Conservation (phyloP, 2,113 vertebrate genomes). For the Phasianus colchicus region DNA sequence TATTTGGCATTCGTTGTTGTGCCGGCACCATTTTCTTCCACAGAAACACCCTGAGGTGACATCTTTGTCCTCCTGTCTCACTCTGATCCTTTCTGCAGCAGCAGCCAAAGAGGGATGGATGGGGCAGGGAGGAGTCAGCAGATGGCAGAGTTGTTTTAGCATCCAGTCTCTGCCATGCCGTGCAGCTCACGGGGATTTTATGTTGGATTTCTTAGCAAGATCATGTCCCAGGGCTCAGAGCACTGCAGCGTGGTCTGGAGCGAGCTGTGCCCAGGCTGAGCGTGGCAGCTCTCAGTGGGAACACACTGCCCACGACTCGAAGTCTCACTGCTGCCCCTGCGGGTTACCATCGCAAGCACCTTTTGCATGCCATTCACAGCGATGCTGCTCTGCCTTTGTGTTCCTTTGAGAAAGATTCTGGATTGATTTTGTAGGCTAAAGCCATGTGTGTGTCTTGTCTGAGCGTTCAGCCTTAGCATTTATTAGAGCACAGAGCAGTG, state of each 20-base stretch:
- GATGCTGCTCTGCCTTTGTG: neutral
- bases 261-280: neutral
- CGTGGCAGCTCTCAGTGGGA: too few species aligned
- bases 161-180: neutral
- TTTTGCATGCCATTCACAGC: accelerated
- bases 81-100: neutral
- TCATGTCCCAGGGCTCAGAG: accelerated
- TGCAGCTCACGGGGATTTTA: neutral
- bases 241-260: neutral
- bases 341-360: neutral
- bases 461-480: accelerated
- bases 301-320: neutral
- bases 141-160: slow-evolving; percentile 62
- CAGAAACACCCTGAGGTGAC: accelerated
- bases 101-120: neutral
- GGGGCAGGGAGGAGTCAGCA: slow-evolving; percentile 9
- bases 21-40: neutral
- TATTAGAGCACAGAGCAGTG: neutral
- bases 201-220: neutral
- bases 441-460: accelerated
- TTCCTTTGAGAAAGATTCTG: neutral
- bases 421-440: neutral
- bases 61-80: neutral
- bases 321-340: neutral
- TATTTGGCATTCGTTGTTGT: neutral